Percentiles rank a stretch among this genome's conserved stretches.
phyloP scores from a whole-genome alignment of 2,888 invertebrate species.

The Venustoraphidia nigricollis region DNA sequence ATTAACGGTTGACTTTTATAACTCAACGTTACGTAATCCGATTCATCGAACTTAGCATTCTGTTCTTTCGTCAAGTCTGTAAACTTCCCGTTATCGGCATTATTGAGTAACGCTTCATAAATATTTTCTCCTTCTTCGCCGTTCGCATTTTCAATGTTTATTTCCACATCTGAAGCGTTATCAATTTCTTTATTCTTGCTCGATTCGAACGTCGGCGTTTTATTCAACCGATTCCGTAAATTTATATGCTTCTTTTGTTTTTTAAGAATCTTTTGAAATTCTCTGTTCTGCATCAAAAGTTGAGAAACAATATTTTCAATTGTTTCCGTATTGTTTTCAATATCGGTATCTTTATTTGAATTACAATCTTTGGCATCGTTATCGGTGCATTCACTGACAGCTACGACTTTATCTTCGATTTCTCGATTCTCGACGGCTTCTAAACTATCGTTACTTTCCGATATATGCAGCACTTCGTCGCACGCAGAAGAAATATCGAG shows the following conservation, averaged over 20 bases:
- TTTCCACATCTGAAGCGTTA: conserved; percentile 4
- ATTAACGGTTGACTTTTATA: not conserved
- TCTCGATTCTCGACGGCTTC: conserved; percentile 19
- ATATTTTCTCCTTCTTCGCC: conserved; percentile 10
- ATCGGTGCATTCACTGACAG: not conserved
- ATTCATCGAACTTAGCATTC: conserved; percentile 3
- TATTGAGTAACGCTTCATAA: conserved; percentile 8
- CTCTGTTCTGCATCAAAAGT: conserved; percentile 65
- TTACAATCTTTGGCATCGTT: not conserved
- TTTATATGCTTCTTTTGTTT: conserved; percentile 44
- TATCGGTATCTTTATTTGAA: conserved; percentile 4
- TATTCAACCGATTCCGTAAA: conserved; percentile 28
- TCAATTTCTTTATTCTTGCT: conserved; percentile 7
- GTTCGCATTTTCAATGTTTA: not conserved
- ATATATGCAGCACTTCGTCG: conserved; percentile 37
- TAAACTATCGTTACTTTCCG: conserved; percentile 14
- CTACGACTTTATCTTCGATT: conserved; percentile 23
- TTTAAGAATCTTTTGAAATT: conserved; percentile 63
- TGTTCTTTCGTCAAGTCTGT: not conserved
- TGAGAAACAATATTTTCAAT: conserved; percentile 69
- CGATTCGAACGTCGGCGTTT: conserved; percentile 8
- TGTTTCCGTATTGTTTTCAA: conserved; percentile 27
- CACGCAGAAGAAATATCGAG: conserved; percentile 43
- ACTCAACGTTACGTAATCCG: not conserved
- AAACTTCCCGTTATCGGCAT: not conserved